Conservation (phyloP, 1,140 invertebrate species). For the Brachionus manjavacas region DNA sequence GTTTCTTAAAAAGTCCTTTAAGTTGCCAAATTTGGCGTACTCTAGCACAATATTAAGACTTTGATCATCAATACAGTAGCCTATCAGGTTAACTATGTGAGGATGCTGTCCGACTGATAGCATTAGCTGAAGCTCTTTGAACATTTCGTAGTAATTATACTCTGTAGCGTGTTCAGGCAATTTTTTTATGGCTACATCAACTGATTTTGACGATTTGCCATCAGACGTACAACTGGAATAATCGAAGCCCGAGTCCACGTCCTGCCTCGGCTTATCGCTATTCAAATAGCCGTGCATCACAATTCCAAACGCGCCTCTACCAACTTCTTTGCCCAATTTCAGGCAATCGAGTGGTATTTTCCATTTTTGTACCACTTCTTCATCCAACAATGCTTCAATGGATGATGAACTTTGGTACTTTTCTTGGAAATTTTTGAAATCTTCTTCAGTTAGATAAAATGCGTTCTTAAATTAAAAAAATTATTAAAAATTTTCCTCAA, state of each 20-base stretch:
- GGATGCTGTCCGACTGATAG: conserved; percentile 7
- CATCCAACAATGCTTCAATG: background rate
- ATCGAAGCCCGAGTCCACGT: conserved; percentile 9
- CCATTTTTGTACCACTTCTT: background rate
- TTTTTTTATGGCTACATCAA: conserved; percentile 10
- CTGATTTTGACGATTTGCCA: background rate
- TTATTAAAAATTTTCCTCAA: too few species aligned
- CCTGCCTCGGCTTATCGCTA: background rate
- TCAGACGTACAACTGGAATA: background rate
- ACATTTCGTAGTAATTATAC: conserved; percentile 18
- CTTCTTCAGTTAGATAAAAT: conserved; percentile 18
- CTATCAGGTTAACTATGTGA: conserved; percentile 31
- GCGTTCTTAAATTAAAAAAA: background rate
- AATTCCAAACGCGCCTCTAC: conserved; percentile 27
- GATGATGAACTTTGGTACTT: background rate
- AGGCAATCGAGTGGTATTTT: conserved; percentile 12
- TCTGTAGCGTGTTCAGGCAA: background rate
- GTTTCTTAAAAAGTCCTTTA: conserved; percentile 31
- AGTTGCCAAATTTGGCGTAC: conserved; percentile 19
- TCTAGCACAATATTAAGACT: background rate
- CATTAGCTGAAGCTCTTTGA: conserved; percentile 15
- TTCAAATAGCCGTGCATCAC: conserved; percentile 8
- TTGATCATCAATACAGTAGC: background rate
- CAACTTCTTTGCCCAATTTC: background rate
- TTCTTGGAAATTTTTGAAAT: conserved; percentile 17